Evolutionary conservation across 2,113 vertebrate species (phyloP).

Genomic region (Pachycephala philippinensis): DNA sequence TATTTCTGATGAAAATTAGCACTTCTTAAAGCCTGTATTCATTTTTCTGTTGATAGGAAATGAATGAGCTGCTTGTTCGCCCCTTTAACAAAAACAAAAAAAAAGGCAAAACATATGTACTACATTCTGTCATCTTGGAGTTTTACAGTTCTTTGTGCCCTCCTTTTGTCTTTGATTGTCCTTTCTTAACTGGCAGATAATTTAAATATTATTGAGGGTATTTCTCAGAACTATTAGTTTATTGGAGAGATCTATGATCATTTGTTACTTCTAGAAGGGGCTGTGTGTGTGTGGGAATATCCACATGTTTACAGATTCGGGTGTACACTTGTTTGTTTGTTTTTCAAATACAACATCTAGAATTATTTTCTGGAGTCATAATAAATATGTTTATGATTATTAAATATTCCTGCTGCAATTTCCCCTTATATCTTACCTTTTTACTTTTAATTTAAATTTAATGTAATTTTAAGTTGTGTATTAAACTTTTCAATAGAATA

Average conservation of each 20-base stretch:
- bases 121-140: neutral
- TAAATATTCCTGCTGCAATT: neutral
- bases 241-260: neutral
- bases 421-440: neutral
- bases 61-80: neutral
- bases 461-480: neutral
- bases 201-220: neutral
- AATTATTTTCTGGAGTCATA: neutral
- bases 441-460: neutral
- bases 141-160: neutral
- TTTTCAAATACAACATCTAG: neutral
- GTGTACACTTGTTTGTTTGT: neutral
- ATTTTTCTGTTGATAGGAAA: neutral
- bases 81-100: neutral
- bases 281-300: fast-evolving
- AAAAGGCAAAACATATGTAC: neutral
- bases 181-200: neutral
- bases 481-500: neutral
- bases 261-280: neutral
- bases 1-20: neutral
- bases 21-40: neutral
- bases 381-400: neutral
- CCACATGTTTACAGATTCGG: neutral
- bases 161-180: neutral
- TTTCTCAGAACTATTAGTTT: neutral